Evolutionary conservation across 2,888 invertebrate species (phyloP), one percentile per base, ranked within the genome.

Genomic region (Cephus rjabovi): DNA sequence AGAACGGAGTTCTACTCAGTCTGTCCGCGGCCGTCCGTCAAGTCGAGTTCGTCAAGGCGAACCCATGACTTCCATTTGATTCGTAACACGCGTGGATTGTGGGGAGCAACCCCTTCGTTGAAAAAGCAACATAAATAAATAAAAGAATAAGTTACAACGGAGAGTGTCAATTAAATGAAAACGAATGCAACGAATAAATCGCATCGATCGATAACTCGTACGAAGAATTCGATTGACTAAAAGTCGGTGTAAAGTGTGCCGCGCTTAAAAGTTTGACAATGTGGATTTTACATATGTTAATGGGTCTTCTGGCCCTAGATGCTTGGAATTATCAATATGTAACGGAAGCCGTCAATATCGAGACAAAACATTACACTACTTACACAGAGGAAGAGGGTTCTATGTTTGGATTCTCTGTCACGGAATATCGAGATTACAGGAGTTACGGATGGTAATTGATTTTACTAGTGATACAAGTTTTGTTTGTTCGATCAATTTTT

Each of bases 331-430:
- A 79, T 11, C 81, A 84, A 74, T 76, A 81, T n/a, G 34, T 33
- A 71, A 81, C 80, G 73, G 82, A 87, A 23, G 87, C 85, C 31
- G 91, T 90, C 79, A 91, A 91, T 79, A 83, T 91, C 71, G 91
- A 91, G 80, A 89, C 89, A 31, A 88, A 85, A 79, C 88, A 91
- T 76, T 91, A 89, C 75, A 86, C 91, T 33, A 82, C 87, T 79
- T 90, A 90, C 78, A 85, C 79, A 70, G 88, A 89, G 69, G 81
- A 79, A 15, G 76, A 37, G 0, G 77, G 76, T 23, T 90, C 89
- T 74, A 91, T 91, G 91, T 91, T 91, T 77, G 91, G 91, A 71
- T 91, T 90, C 79, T 87, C 91, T 1, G 90, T 91, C 34, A 87
- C 90, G 15, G 87, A 87, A 77, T 89, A 91, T 56, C 56, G 23